Conservation (phyloP, 53 echinoderm and acorn worm genomes). For the Echinarachnius parma region DNA sequence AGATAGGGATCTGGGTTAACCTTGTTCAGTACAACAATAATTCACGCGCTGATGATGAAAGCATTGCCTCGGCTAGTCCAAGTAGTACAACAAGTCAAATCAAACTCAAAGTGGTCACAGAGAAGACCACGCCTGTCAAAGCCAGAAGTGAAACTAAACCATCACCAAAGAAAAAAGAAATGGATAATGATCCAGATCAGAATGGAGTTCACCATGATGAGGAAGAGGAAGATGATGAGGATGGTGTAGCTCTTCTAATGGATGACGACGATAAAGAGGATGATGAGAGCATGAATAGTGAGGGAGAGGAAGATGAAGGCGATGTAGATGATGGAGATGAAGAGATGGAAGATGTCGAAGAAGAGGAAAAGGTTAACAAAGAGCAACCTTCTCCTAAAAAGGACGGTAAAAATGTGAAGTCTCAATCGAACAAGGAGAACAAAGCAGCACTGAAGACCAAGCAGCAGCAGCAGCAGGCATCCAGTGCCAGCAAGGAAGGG, state of each 20-base stretch:
- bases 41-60: conserved; percentile 37
- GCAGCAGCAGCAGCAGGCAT: background rate
- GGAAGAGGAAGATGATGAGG: conserved; percentile 13
- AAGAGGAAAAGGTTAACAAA: conserved; percentile 20
- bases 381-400: conserved; percentile 11
- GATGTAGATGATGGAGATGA: conserved; percentile 7
- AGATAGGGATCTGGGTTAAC: conserved; percentile 92
- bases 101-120: background rate
- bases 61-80: background rate
- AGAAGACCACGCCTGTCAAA: conserved; percentile 22
- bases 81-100: background rate
- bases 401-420: conserved; percentile 1
- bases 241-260: too few relatives aligned
- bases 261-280: conserved; percentile 28
- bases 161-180: conserved; percentile 30
- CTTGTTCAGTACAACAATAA: conserved; percentile 61
- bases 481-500: conserved; percentile 1
- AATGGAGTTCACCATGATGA: conserved; percentile 17
- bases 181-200: conserved; percentile 32
- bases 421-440: conserved; percentile 39
- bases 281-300: conserved; percentile 11
- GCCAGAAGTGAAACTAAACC: conserved; percentile 19
- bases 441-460: conserved; percentile 29
- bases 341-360: conserved; percentile 4
- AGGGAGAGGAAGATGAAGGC: conserved; percentile 18